These are phyloP conservation scores for Heterodera carotae DNA, from an alignment of 1,140 invertebrate genomes.

Conservation along the genomic window DNA sequence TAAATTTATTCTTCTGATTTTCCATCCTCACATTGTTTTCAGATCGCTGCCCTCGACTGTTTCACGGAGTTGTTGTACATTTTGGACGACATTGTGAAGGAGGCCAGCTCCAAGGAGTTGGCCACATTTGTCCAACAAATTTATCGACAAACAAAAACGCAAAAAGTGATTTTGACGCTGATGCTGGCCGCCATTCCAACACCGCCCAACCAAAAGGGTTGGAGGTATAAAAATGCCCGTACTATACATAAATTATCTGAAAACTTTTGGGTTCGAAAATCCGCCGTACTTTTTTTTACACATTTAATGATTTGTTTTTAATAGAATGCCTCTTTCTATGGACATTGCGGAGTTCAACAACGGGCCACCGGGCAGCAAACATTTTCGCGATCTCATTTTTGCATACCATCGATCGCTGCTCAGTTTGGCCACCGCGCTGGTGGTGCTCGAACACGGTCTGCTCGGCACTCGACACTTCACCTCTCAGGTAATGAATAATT, in stretches of 20 bases:
- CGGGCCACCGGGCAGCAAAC: conserved; percentile 47
- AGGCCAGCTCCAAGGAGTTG: conserved; percentile 77
- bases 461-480: conserved; percentile 52
- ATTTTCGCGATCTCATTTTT: conserved; percentile 66
- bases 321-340: conserved; percentile 75
- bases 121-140: conserved; percentile 81
- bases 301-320: conserved; percentile 39
- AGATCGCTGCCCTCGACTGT: conserved; percentile 73
- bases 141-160: conserved; percentile 80
- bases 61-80: conserved; percentile 78
- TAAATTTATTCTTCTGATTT: too few relatives aligned
- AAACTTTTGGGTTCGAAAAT: too few relatives aligned
- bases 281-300: too few relatives aligned
- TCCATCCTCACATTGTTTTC: conserved; percentile 2
- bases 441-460: conserved; percentile 78
- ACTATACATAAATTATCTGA: too few relatives aligned
- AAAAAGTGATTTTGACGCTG: conserved; percentile 84
- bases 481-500: conserved; percentile 23
- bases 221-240: conserved; percentile 45
- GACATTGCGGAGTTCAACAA: conserved; percentile 83
- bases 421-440: conserved; percentile 75
- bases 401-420: conserved; percentile 77
- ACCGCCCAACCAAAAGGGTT: conserved; percentile 66
- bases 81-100: conserved; percentile 78
- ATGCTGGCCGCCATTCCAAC: conserved; percentile 78